Base-by-base conservation (phyloP, 2,888 invertebrate genomes). In the Drosophila histrio region DNA sequence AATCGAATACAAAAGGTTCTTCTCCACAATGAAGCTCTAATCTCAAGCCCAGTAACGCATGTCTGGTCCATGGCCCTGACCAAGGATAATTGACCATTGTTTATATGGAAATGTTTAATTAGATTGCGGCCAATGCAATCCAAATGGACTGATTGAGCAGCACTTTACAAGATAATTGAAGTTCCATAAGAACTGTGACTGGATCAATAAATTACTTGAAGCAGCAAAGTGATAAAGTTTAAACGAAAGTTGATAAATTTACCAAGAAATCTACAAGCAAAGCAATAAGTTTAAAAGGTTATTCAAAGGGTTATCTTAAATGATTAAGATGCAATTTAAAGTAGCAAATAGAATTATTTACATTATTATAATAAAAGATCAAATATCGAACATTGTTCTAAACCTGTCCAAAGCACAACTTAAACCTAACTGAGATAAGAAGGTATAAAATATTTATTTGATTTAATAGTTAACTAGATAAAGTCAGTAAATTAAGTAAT, bases 71-170 rank as follows among this genome's bases (percentile, higher is more conserved):
- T 32, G 17, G 36, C 36, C 30, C 17, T 21, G 49, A 13, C 46
- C 21, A 7, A 26, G 28, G 30, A 47, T 47, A 47, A 57, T 49
- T 66, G 38, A 11, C 63, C 22, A 66, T 63, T 67, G 56, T 57
- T 61, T 52, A 62, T 44, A 62, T 66, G 58, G 38, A 54, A 64
- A 66, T 64, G 61, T 76, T 76, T 77, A 77, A 77, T 71, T 73
- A 65, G 67, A 66, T 65, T 61, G 22, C 28, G 44, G 47, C 17
- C 44, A 57, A 38, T n/a, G 7, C 32, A 8, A 34, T 13, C 17
- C 36, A 28, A 36, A 49, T 36, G 28, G 13, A n/a, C 44, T 24
- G 44, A 28, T 44, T 30, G 28, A 53, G 46, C 22, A 38, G 60
- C 32, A 47, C 60, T 44, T 52, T 15, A 38, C 2, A 44, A 43